Conservation (phyloP, 2,797 vertebrate species). For the Tapirus indicus region DNA sequence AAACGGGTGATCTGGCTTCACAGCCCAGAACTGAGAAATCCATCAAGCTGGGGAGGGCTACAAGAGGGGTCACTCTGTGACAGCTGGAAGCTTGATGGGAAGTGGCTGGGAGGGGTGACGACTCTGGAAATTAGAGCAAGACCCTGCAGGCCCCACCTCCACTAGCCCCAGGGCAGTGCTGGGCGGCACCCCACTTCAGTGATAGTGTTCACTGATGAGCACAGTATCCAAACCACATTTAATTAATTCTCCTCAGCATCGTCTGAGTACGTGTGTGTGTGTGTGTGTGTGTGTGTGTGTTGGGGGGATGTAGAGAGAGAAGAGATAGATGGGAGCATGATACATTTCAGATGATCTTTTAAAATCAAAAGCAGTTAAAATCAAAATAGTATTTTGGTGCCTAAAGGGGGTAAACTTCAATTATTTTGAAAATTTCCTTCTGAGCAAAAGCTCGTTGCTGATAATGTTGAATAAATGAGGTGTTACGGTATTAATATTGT, state of each 20-base stretch:
- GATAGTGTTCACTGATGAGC: not conserved
- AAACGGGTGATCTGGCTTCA: not conserved
- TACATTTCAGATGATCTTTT: not conserved
- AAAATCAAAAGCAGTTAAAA: constrained; percentile 44
- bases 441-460: constrained; percentile 48
- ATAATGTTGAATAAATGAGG: constrained; percentile 68
- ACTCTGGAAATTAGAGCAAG: not conserved
- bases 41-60: not conserved
- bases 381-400: constrained; percentile 64
- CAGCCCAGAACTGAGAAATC: not conserved
- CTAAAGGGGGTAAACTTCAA: constrained; percentile 68
- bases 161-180: not conserved
- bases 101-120: not conserved
- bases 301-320: not conserved
- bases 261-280: not conserved
- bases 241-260: not conserved
- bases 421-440: constrained; percentile 75
- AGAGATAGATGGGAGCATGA: not conserved
- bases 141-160: not conserved
- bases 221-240: not conserved
- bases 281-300: not conserved
- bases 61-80: not conserved
- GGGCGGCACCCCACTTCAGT: not conserved
- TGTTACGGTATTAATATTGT: constrained; percentile 62
- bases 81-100: constrained; percentile 27